Conservation (phyloP, 2,797 vertebrate species). For the Rhinatrema bivittatum region DNA sequence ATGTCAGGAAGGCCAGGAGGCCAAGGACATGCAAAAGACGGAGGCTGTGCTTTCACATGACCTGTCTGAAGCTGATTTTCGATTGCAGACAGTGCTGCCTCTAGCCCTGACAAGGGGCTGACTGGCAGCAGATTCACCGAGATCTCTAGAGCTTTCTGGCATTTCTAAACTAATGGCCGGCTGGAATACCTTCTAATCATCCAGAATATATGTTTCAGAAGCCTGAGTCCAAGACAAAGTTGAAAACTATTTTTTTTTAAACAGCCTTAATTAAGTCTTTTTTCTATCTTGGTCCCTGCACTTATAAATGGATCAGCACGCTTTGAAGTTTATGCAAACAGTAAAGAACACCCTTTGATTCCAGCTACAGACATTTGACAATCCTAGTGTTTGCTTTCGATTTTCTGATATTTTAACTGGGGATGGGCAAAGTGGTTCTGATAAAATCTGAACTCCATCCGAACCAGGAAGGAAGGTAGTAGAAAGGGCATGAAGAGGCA, state of each 20-base stretch:
- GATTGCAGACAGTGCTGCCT: constrained; percentile 71
- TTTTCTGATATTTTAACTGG: no score
- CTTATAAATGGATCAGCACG: background rate
- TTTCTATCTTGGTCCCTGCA: background rate
- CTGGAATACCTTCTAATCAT: constrained; percentile 30
- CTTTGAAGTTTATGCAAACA: constrained; percentile 1
- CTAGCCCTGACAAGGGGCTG: constrained; percentile 53
- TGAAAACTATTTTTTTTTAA: no score
- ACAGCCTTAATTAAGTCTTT: no score
- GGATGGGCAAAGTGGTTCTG: no score
- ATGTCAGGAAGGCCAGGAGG: constrained; percentile 46
- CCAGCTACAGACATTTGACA: no score
- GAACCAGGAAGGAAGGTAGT: background rate
- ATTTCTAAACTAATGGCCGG: constrained; percentile 56
- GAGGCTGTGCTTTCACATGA: constrained; percentile 77
- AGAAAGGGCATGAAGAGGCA: background rate
- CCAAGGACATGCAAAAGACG: constrained; percentile 59
- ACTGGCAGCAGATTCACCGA: constrained; percentile 63
- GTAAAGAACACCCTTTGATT: background rate
- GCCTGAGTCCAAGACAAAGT: constrained; percentile 11
- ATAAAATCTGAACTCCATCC: no score
- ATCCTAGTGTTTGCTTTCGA: no score
- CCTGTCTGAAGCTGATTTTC: constrained; percentile 68
- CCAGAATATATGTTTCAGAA: constrained; percentile 21
- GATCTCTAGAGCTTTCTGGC: constrained; percentile 84